Percentiles rank a stretch among this genome's conserved stretches.
Conservation (phyloP, 2,888 invertebrate genomes). For the Leptinotarsa haldemani region DNA sequence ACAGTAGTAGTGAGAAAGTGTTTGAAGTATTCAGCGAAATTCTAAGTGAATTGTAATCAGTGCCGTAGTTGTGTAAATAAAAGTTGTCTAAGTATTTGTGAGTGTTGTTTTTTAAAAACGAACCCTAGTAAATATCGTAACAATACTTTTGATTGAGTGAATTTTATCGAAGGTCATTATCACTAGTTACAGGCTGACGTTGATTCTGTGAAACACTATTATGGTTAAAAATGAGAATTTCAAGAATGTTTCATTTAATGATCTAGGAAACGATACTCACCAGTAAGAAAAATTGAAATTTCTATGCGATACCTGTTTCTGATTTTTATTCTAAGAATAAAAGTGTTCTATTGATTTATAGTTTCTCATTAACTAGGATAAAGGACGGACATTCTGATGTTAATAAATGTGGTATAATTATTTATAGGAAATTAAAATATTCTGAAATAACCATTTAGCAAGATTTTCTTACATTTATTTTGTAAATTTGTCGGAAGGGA, state of each 20-base stretch:
- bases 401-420: neutral
- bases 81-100: too few relatives aligned
- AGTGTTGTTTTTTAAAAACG: too few relatives aligned
- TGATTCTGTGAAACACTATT: too few relatives aligned
- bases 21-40: too few relatives aligned
- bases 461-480: neutral
- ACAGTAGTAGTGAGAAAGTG: too few relatives aligned
- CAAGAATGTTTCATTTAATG: neutral
- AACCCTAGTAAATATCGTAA: too few relatives aligned
- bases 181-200: too few relatives aligned
- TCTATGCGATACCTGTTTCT: neutral
- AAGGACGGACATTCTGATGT: constrained; percentile 6
- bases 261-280: neutral
- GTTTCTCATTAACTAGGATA: neutral
- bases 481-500: too few relatives aligned
- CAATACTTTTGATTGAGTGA: too few relatives aligned
- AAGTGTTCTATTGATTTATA: neutral
- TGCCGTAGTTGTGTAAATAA: too few relatives aligned
- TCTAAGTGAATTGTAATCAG: too few relatives aligned
- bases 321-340: neutral
- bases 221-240: neutral
- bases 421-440: neutral
- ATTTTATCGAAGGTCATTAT: too few relatives aligned
- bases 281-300: neutral
- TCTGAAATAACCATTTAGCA: neutral